These are phyloP conservation scores for Agelastica alni DNA, from an alignment of 2,888 invertebrate species.

Conservation along the genomic window DNA sequence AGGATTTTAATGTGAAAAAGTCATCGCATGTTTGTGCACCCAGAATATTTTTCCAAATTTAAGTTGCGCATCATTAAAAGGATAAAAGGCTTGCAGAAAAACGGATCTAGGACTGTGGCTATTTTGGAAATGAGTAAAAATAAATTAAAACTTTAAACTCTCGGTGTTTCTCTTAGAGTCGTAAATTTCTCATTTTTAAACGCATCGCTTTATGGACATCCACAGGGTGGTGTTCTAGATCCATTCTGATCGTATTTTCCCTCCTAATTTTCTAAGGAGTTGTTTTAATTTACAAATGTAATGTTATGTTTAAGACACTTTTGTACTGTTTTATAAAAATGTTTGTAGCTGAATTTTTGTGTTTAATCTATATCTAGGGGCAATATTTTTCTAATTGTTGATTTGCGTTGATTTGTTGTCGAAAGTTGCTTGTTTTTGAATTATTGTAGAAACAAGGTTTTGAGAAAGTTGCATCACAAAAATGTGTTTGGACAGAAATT, in stretches of 20 bases:
- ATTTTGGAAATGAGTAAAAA: not conserved
- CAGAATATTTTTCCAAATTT: not conserved
- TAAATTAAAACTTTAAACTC: not conserved
- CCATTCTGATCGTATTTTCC: conserved; percentile 2
- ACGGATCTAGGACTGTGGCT: conserved; percentile 10
- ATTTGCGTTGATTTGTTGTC: conserved; percentile 17
- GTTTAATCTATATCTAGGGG: conserved; percentile 9
- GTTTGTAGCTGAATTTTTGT: conserved; percentile 19
- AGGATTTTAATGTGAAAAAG: too few species aligned
- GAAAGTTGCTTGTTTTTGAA: conserved; percentile 17
- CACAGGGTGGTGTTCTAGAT: conserved; percentile 8
- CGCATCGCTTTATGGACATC: conserved; percentile 4
- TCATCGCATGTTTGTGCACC: too few species aligned
- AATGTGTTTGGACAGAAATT: too few species aligned
- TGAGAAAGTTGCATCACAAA: not conserved
- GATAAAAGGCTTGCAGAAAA: not conserved
- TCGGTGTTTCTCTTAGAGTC: conserved; percentile 8
- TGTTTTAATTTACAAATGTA: conserved; percentile 13
- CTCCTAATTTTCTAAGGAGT: conserved; percentile 8
- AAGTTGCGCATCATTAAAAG: not conserved
- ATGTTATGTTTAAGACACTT: conserved; percentile 18
- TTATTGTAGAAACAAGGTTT: conserved; percentile 2
- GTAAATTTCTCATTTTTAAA: too few species aligned
- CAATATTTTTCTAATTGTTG: conserved; percentile 21
- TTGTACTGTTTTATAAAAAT: conserved; percentile 21